Conservation (phyloP, 2,888 invertebrate species). For the Pandemis cinnamomeana region DNA sequence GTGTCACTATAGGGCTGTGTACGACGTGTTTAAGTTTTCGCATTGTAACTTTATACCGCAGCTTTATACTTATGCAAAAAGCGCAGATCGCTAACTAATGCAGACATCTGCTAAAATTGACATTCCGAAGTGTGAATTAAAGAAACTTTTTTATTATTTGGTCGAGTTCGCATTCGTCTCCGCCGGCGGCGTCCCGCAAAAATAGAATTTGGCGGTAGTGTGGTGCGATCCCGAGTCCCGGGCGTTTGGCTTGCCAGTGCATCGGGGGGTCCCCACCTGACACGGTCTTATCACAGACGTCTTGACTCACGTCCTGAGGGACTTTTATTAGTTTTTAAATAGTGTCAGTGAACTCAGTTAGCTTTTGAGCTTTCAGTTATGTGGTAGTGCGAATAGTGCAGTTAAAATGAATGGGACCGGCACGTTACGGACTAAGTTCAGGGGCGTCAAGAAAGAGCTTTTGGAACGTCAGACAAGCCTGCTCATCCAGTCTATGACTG, state of each 20-base stretch:
- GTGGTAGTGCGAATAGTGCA: slow-evolving; percentile 48
- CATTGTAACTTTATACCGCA: neutral
- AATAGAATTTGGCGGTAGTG: slow-evolving; percentile 83
- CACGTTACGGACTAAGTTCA: slow-evolving; percentile 87
- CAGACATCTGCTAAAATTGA: slow-evolving; percentile 46
- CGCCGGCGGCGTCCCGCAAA: slow-evolving; percentile 81
- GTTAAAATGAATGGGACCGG: slow-evolving; percentile 82
- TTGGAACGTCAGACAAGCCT: slow-evolving; percentile 89
- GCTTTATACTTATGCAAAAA: neutral
- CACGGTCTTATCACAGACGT: slow-evolving; percentile 51
- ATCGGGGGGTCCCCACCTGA: slow-evolving; percentile 70
- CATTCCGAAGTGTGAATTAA: slow-evolving; percentile 47
- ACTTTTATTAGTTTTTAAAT: slow-evolving; percentile 21
- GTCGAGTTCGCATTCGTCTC: slow-evolving; percentile 74
- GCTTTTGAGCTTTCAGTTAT: slow-evolving; percentile 42
- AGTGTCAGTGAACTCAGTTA: slow-evolving; percentile 19
- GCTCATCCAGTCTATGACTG: slow-evolving; percentile 92
- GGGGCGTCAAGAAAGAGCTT: slow-evolving; percentile 91
- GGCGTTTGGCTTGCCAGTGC: slow-evolving; percentile 68
- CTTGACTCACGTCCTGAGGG: slow-evolving; percentile 29
- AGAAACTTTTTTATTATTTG: slow-evolving; percentile 70
- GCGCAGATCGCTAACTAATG: neutral
- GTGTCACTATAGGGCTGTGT: too few species aligned
- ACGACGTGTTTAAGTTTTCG: too few species aligned
- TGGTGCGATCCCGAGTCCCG: slow-evolving; percentile 76